Base-by-base conservation (phyloP, 2,888 invertebrate genomes). In the Ophion ventricosus region DNA sequence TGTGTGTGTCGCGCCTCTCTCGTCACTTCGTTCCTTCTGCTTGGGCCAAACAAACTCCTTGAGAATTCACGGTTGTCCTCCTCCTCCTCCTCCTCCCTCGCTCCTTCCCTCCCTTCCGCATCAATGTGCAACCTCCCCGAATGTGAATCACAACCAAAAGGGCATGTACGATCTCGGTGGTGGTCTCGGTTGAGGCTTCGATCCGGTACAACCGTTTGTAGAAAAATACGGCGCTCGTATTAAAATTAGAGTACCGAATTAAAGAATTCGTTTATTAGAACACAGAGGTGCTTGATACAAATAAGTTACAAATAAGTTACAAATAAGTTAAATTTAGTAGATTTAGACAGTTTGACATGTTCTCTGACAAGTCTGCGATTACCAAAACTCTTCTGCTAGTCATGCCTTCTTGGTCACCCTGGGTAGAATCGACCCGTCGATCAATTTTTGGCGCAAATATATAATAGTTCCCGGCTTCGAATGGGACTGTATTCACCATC, bases 1-100 rank as follows among this genome's bases (percentile, higher is more conserved):
- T 66, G 59, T 77, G 67, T 17, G 84, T 87, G 90, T 87, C 88
- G 90, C 90, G 86, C 88, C 88, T 92, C 91, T 90, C 88, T 92
- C 91, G 88, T 88, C 91, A 88, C 90, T 85, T 89, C 88, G 89
- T 90, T 91, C 89, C 87, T 87, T 78, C 84, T 87, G 81, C 82
- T 82, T n/a, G 90, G 90, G 85, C 86, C 90, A 91, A 92, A 92
- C 90, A 92, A 92, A 91, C 90, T 90, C 76, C 84, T 90, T 88
- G 87, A 89, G 90, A 88, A 91, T 89, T 90, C 89, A 89, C 89
- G 89, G 88, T 85, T 85, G 83, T 86, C 79, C 80, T 43, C 61
- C 35, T 17, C 35, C 25, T 43, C 61, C 35, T 17, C 35, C 25
- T 17, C 11, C 56, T n/a, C 35, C 40, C 2, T 2, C 20, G 26